phyloP scores from a whole-genome alignment of 2,797 vertebrate species.

The Gymnocypris eckloni region DNA sequence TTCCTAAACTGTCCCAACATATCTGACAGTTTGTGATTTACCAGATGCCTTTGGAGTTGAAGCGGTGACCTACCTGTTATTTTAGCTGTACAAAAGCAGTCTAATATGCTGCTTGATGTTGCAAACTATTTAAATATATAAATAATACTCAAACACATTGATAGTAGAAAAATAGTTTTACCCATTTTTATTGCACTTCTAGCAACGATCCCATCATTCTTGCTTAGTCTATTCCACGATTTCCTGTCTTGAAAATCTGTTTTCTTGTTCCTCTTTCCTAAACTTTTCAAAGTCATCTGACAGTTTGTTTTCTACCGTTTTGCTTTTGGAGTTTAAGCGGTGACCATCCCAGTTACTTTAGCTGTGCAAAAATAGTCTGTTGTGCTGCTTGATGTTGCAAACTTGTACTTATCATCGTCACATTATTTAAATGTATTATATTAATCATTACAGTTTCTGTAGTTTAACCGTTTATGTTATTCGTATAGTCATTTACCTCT shows the following conservation, averaged over 20 bases:
- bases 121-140: background rate
- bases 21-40: no score
- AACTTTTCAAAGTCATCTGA: conserved; percentile 68
- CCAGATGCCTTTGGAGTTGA: no score
- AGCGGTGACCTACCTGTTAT: no score
- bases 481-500: conserved; percentile 7
- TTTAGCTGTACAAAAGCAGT: no score
- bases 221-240: conserved; percentile 63
- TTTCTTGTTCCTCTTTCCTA: conserved; percentile 29
- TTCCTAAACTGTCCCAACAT: no score
- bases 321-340: conserved; percentile 72
- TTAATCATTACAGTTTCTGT: background rate
- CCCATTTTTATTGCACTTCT: background rate
- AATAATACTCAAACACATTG: background rate
- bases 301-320: conserved; percentile 73
- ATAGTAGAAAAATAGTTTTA: background rate
- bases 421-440: background rate
- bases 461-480: background rate
- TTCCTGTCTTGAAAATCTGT: conserved; percentile 40
- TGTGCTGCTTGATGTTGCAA: background rate
- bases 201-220: conserved; percentile 40
- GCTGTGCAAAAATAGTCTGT: background rate
- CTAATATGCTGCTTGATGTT: no score
- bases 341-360: conserved; percentile 63
- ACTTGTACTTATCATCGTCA: background rate